These are phyloP conservation scores for Orestias chungarensis DNA, from an alignment of 2,797 vertebrate species.

Conservation along the genomic window DNA sequence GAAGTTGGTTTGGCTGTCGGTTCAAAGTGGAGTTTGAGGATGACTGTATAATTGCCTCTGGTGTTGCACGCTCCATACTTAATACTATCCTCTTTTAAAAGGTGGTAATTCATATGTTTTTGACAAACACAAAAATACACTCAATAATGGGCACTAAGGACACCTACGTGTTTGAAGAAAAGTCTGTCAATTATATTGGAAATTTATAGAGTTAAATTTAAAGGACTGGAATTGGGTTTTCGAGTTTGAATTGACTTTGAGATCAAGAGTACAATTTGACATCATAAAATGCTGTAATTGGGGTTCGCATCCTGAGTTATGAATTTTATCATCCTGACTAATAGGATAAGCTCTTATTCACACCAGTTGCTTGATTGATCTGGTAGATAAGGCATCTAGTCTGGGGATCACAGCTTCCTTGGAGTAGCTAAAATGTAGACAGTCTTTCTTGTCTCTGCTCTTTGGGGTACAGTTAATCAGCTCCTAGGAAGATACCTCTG, in stretches of 20 bases:
- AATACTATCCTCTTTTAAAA: background rate
- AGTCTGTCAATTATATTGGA: background rate
- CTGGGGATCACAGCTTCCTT: no score
- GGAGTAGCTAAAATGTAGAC: background rate
- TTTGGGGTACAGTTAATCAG: background rate
- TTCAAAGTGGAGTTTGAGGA: slow-evolving; percentile 1
- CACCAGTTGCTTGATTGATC: no score
- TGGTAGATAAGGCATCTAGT: no score
- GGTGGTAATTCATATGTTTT: background rate
- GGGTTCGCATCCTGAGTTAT: no score
- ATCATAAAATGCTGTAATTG: no score
- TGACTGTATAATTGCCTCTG: background rate
- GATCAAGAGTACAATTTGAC: no score
- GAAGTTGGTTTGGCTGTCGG: background rate
- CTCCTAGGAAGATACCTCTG: background rate
- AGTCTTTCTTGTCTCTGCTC: background rate
- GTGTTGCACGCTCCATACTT: background rate
- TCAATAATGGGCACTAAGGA: background rate
- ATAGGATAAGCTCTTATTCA: no score
- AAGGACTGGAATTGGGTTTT: no score
- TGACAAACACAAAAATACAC: background rate
- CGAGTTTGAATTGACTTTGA: no score
- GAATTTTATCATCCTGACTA: no score
- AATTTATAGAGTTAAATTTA: no score
- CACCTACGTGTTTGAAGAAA: background rate